phyloP scores from a whole-genome alignment of 2,888 invertebrate species.

The Tachina grossa region DNA sequence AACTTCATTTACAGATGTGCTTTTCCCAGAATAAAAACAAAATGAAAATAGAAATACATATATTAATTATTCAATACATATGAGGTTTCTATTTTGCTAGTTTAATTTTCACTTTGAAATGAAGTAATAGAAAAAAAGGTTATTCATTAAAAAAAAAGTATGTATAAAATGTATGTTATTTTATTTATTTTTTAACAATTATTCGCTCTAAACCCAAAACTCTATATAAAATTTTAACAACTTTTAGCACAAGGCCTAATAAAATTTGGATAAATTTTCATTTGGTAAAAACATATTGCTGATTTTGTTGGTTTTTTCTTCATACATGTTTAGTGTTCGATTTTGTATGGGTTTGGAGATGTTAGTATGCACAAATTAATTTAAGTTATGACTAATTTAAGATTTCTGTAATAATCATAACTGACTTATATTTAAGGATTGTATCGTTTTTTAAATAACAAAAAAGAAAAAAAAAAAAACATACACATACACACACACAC shows the following conservation, averaged over 20 bases:
- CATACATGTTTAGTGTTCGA: not conserved
- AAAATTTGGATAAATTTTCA: not conserved
- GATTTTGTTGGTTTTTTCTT: not conserved
- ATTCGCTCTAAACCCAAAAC: slow-evolving; percentile 2
- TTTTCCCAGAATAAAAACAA: slow-evolving; percentile 44
- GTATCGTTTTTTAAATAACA: too few relatives aligned
- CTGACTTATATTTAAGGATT: too few relatives aligned
- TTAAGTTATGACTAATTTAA: too few relatives aligned
- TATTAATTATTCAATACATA: slow-evolving; percentile 33
- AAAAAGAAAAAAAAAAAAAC: too few relatives aligned
- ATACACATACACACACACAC: too few relatives aligned
- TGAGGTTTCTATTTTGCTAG: not conserved
- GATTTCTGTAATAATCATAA: too few relatives aligned
- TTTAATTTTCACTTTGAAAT: slow-evolving; percentile 23
- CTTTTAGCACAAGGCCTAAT: not conserved
- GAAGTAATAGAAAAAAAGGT: not conserved
- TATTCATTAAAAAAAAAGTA: not conserved
- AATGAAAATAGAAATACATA: not conserved
- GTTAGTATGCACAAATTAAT: too few relatives aligned
- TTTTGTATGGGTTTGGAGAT: not conserved
- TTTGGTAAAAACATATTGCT: not conserved
- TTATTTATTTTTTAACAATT: not conserved
- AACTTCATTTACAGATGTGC: slow-evolving; percentile 63
- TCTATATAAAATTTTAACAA: not conserved
- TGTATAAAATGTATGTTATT: not conserved